Conservation (phyloP, 1,140 invertebrate species). For the Drosophila virilis region DNA sequence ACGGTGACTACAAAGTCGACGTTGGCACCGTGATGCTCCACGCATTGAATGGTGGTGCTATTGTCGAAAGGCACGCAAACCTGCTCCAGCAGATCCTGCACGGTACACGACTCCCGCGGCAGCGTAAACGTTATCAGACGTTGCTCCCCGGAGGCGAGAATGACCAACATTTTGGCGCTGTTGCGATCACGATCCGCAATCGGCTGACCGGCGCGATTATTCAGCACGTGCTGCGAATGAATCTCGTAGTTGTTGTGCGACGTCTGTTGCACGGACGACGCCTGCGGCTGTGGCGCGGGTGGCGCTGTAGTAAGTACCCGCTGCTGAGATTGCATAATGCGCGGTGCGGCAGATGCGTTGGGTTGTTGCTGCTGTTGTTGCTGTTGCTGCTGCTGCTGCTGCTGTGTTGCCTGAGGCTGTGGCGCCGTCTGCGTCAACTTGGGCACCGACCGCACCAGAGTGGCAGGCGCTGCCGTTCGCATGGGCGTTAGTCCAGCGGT, state of each 20-base stretch:
- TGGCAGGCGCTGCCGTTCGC: conserved; percentile 26
- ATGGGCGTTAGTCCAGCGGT: conserved; percentile 38
- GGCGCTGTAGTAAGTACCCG: conserved; percentile 22
- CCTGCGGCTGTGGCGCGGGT: conserved; percentile 34
- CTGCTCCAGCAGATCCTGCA: conserved; percentile 91
- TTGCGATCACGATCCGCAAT: conserved; percentile 85
- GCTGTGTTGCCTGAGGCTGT: conserved; percentile 36
- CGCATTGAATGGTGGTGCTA: conserved; percentile 88
- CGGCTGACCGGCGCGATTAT: conserved; percentile 68
- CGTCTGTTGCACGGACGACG: conserved; percentile 73
- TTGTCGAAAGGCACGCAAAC: conserved; percentile 87
- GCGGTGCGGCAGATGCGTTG: conserved; percentile 4
- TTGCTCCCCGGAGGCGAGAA: conserved; percentile 89
- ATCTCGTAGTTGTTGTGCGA: conserved; percentile 83
- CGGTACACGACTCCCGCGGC: conserved; percentile 91
- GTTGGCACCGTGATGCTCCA: conserved; percentile 88
- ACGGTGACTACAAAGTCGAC: conserved; percentile 91
- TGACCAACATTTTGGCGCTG: conserved; percentile 90
- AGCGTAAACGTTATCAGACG: conserved; percentile 91
- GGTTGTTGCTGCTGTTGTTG: not conserved
- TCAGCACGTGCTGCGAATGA: conserved; percentile 79
- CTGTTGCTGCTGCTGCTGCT: conserved; percentile 14
- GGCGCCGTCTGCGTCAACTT: conserved; percentile 42
- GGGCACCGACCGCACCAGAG: conserved; percentile 52
- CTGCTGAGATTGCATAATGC: conserved; percentile 19